These are phyloP conservation scores for Philereme vetulata DNA, from an alignment of 2,888 invertebrate species.

Conservation along the genomic window DNA sequence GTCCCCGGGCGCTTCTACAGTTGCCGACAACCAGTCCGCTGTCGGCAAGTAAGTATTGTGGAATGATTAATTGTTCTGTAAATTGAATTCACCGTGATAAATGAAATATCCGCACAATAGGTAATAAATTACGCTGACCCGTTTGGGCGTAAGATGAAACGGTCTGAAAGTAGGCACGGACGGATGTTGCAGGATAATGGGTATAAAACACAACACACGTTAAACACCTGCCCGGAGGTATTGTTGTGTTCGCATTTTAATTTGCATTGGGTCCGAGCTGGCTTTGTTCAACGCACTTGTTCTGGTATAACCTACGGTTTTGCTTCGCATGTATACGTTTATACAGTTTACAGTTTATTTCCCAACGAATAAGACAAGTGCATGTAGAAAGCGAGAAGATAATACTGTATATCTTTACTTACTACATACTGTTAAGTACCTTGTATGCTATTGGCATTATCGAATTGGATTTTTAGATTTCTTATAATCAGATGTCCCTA, in stretches of 20 bases:
- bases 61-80: conserved; percentile 83
- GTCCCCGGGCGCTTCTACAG: conserved; percentile 50
- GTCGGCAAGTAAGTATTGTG: conserved; percentile 80
- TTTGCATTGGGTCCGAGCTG: conserved; percentile 50
- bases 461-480: too few relatives aligned
- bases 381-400: too few relatives aligned
- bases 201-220: conserved; percentile 72
- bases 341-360: too few relatives aligned
- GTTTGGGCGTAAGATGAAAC: conserved; percentile 78
- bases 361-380: too few relatives aligned
- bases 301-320: conserved; percentile 18
- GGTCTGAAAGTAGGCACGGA: conserved; percentile 72
- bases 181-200: conserved; percentile 71
- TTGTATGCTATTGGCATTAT: too few relatives aligned
- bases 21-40: conserved; percentile 67
- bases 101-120: conserved; percentile 83
- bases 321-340: neutral
- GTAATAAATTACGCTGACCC: conserved; percentile 83
- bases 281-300: conserved; percentile 44
- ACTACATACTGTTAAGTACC: too few relatives aligned
- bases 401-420: too few relatives aligned
- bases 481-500: too few relatives aligned
- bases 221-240: conserved; percentile 67
- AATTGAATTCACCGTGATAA: conserved; percentile 84
- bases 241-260: conserved; percentile 65